Conservation (phyloP, 2,888 invertebrate genomes). For the Fissipunctia ypsillon region DNA sequence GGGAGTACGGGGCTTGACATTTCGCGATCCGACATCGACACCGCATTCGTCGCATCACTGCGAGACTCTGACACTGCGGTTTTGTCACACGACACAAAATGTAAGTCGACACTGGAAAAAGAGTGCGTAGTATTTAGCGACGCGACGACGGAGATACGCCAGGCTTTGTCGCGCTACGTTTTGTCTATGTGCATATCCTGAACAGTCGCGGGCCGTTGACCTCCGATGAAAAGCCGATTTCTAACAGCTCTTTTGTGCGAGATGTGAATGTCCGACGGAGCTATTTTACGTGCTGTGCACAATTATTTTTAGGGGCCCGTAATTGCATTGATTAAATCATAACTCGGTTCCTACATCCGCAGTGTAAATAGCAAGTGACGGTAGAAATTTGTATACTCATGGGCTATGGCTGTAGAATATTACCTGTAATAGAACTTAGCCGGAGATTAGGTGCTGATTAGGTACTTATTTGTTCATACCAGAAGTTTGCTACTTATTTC, state of each 20-base stretch:
- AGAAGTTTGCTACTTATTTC: constrained; percentile 16
- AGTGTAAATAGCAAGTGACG: constrained; percentile 35
- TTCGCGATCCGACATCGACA: constrained; percentile 62
- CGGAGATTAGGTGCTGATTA: constrained; percentile 24
- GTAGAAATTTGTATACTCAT: constrained; percentile 13
- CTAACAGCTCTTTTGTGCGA: constrained; percentile 77
- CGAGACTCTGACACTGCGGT: constrained; percentile 59
- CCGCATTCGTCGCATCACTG: constrained; percentile 58
- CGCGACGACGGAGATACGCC: constrained; percentile 66
- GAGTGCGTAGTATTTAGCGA: constrained; percentile 66
- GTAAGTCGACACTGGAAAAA: constrained; percentile 59
- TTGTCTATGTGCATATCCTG: constrained; percentile 89
- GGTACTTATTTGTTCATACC: constrained; percentile 17
- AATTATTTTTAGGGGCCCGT: constrained; percentile 64
- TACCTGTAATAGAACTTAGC: constrained; percentile 27
- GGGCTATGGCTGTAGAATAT: constrained; percentile 19
- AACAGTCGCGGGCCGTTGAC: constrained; percentile 81
- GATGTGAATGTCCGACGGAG: constrained; percentile 76
- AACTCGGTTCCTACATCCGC: constrained; percentile 30
- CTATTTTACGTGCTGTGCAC: constrained; percentile 64
- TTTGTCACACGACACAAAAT: constrained; percentile 63
- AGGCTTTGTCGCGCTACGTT: constrained; percentile 79
- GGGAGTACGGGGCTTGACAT: constrained; percentile 50
- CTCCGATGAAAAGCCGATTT: constrained; percentile 84
- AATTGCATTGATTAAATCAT: constrained; percentile 59